These are phyloP conservation scores for Platyscapa corneri DNA, from an alignment of 1,140 invertebrate species.

Conservation along the genomic window DNA sequence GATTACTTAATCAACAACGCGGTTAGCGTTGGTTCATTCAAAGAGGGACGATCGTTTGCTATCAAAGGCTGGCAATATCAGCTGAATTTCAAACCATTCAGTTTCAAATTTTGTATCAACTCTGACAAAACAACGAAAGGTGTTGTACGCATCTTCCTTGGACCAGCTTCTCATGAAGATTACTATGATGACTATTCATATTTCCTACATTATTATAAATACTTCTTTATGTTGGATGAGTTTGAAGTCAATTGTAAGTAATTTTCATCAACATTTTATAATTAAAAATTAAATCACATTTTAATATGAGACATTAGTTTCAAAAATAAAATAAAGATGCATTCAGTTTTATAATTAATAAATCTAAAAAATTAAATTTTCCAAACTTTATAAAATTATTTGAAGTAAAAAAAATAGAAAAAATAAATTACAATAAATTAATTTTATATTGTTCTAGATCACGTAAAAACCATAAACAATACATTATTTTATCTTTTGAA, in stretches of 20 bases:
- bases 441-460: too few species aligned
- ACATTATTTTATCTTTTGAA: too few species aligned
- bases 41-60: slow-evolving; percentile 56
- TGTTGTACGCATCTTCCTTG: slow-evolving; percentile 80
- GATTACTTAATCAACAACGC: slow-evolving; percentile 81
- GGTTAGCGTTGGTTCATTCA: slow-evolving; percentile 67
- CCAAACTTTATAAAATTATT: too few species aligned
- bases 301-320: too few species aligned
- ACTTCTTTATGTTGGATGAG: slow-evolving; percentile 72
- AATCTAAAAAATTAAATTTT: too few species aligned
- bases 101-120: slow-evolving; percentile 77
- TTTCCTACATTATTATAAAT: slow-evolving; percentile 73
- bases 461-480: too few species aligned
- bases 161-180: slow-evolving; percentile 77
- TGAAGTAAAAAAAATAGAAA: too few species aligned
- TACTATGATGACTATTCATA: slow-evolving; percentile 74
- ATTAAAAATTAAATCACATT: too few species aligned
- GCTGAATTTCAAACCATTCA: slow-evolving; percentile 79
- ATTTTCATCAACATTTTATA: neutral
- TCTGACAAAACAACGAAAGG: slow-evolving; percentile 76
- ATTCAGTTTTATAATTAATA: too few species aligned
- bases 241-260: slow-evolving; percentile 69
- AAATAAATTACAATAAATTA: too few species aligned
- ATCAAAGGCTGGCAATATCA: slow-evolving; percentile 66
- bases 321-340: too few species aligned